Conservation (phyloP, 2,797 vertebrate species). For the Bradypodion pumilum region DNA sequence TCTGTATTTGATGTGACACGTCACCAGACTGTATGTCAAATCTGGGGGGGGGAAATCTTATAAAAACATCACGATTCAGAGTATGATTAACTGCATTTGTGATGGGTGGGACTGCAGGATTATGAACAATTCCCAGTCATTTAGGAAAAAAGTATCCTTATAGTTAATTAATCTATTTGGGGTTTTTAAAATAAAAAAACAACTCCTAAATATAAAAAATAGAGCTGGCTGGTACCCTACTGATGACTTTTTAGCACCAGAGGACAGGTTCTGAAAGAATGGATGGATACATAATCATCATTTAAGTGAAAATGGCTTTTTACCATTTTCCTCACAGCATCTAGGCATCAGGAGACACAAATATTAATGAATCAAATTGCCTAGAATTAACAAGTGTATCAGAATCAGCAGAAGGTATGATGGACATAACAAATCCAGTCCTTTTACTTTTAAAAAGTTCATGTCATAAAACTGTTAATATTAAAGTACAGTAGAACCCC, state of each 20-base stretch:
- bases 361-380: constrained; percentile 49
- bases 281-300: neutral
- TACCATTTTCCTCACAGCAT: too few species aligned
- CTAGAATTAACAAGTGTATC: constrained; percentile 30
- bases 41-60: constrained; percentile 43
- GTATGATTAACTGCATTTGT: constrained; percentile 29
- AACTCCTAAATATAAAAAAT: constrained; percentile 36
- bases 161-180: constrained; percentile 33
- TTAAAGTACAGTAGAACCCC: too few species aligned
- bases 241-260: constrained; percentile 58
- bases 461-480: too few species aligned
- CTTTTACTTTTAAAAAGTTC: too few species aligned
- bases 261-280: neutral
- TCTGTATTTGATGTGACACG: constrained; percentile 53
- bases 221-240: constrained; percentile 60
- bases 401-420: too few species aligned
- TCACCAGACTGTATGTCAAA: constrained; percentile 49
- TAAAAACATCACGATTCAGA: constrained; percentile 41
- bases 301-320: neutral
- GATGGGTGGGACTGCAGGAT: constrained; percentile 35
- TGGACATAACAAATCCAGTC: too few species aligned
- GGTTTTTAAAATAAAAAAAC: constrained; percentile 32
- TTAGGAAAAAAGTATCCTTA: constrained; percentile 40
- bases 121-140: constrained; percentile 37
- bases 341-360: constrained; percentile 7